Evolutionary conservation across 1,140 invertebrate genomes (phyloP), one percentile per base, ranked within the genome.

Genomic region (Holcopasites calliopsidis): DNA sequence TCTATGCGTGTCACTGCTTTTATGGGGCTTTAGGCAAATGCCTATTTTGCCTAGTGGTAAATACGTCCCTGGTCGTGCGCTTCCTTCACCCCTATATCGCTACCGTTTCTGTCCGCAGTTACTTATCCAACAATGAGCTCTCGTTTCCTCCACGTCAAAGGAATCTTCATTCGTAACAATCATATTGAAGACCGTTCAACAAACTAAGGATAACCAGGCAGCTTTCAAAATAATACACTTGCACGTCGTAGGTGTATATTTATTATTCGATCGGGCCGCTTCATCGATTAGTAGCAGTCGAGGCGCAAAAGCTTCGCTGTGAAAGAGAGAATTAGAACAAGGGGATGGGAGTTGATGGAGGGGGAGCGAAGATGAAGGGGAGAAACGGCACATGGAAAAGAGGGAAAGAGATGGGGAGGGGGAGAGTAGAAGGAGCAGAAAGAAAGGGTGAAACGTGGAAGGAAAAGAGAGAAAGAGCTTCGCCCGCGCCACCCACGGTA

Each of bases 401-500:
- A 65, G 4, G 47, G 65, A 33, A 26, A 16, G 35, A 40, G 50
- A 71, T 57, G 31, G 58, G 66, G 61, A 64, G 49, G 11, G 26
- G n/a, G 40, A 11, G 57, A 44, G n/a, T n/a, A n/a, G 26, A 21
- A 44, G 38, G 11, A 28, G 68, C 18, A 13, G 44, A 61, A 65
- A 62, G 65, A 72, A 80, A 78, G 79, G 52, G 52, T 42, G 74
- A 52, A 60, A 73, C 26, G 35, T 21, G 50, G 40, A 68, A 77
- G 73, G 72, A 54, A 74, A 71, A 68, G 64, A 80, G 74, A 72
- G 23, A 77, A 68, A 70, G 62, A 68, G 28, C 54, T 80, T 70
- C 85, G 77, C 80, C 80, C 85, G 82, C 76, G 76, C 79, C 80
- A 83, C 65, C 85, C 76, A 81, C 79, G 85, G 85, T 79, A 80